A percentile compares a stretch with the other conserved stretches of the same genome.
Evolutionary conservation across 2,888 invertebrate genomes (phyloP).

Genomic region (Odontocerum albicorne): DNA sequence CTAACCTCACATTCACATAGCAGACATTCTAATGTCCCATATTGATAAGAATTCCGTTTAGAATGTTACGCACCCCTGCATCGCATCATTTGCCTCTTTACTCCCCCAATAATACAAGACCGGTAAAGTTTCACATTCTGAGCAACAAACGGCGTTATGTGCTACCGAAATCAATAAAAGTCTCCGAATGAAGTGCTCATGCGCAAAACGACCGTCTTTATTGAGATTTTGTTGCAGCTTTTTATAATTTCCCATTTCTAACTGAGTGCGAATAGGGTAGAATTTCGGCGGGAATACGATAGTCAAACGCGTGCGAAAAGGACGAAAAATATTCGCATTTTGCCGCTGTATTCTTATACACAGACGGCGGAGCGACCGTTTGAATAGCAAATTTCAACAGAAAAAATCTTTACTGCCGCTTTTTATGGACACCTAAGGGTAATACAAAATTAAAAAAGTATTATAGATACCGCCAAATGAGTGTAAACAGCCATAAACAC

Average conservation of each 20-base stretch:
- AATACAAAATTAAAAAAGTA: slow-evolving; percentile 37
- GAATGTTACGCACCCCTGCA: slow-evolving; percentile 23
- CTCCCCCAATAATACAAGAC: slow-evolving; percentile 15
- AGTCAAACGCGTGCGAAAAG: slow-evolving; percentile 14
- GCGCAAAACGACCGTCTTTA: slow-evolving; percentile 45
- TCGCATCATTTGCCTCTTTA: slow-evolving; percentile 41
- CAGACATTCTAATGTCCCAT: slow-evolving; percentile 37
- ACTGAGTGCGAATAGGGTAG: slow-evolving; percentile 25
- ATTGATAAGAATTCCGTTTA: slow-evolving; percentile 36
- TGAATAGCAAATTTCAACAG: slow-evolving; percentile 34
- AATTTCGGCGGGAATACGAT: not conserved
- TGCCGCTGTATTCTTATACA: slow-evolving; percentile 28
- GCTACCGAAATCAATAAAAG: slow-evolving; percentile 74
- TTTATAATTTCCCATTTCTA: slow-evolving; percentile 32
- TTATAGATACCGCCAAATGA: slow-evolving; percentile 36
- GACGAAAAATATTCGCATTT: slow-evolving; percentile 1
- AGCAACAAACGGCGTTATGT: slow-evolving; percentile 61
- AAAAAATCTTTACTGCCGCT: slow-evolving; percentile 35
- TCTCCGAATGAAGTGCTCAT: slow-evolving; percentile 61
- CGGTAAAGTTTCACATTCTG: slow-evolving; percentile 30
- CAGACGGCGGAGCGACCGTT: slow-evolving; percentile 23
- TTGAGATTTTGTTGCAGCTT: slow-evolving; percentile 36
- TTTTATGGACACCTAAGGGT: slow-evolving; percentile 36
- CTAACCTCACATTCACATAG: slow-evolving; percentile 35
- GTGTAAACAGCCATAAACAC: slow-evolving; percentile 33